Conservation (phyloP, 2,888 invertebrate species). For the Habroteleia sp. region DNA sequence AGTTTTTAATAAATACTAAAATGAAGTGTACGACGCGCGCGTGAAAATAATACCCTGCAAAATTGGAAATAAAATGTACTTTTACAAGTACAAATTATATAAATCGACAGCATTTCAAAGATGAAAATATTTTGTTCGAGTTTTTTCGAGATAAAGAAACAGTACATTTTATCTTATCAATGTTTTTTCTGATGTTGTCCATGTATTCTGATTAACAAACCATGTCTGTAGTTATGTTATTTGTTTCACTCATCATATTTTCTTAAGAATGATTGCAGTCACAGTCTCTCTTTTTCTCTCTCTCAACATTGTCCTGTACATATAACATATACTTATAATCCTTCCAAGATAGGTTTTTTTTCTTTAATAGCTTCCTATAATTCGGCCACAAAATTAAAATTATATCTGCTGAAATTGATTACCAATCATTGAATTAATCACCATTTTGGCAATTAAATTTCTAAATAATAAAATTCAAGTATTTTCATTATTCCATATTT, state of each 20-base stretch:
- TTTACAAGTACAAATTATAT: constrained; percentile 6
- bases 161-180: constrained; percentile 37
- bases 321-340: constrained; percentile 70
- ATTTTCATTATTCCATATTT: neutral
- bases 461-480: neutral
- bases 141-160: constrained; percentile 20
- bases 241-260: constrained; percentile 24
- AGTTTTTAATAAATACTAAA: constrained; percentile 19
- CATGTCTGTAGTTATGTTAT: constrained; percentile 19
- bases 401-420: constrained; percentile 6
- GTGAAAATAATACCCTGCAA: constrained; percentile 28
- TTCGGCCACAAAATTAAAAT: constrained; percentile 19
- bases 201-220: constrained; percentile 12
- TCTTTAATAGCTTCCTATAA: constrained; percentile 12
- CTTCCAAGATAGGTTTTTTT: constrained; percentile 50
- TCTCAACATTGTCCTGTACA: constrained; percentile 72
- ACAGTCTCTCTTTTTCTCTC: too few relatives aligned
- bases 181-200: constrained; percentile 25
- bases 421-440: neutral
- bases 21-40: constrained; percentile 1
- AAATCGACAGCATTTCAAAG: constrained; percentile 15
- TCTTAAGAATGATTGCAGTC: constrained; percentile 79
- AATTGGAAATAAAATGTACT: constrained; percentile 23
- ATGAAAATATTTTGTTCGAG: constrained; percentile 19
- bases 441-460: constrained; percentile 24